phyloP scores from a whole-genome alignment of 2,888 invertebrate species.

The Tineola bisselliella region DNA sequence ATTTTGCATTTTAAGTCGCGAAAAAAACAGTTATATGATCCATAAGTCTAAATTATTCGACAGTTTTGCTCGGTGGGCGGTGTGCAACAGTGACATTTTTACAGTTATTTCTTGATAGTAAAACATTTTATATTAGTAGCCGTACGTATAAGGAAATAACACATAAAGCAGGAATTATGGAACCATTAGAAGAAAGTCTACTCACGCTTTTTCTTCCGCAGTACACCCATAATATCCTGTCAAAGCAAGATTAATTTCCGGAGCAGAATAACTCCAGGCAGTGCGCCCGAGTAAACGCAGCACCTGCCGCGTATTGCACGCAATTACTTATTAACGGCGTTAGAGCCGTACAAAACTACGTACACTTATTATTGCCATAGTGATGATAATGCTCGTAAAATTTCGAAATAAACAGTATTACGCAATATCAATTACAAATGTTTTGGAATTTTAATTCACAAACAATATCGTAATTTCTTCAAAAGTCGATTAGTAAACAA shows the following conservation, averaged over 20 bases:
- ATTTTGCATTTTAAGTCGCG: background rate
- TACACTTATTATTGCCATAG: background rate
- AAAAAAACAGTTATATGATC: background rate
- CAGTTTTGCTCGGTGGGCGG: background rate
- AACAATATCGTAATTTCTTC: background rate
- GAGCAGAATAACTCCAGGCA: background rate
- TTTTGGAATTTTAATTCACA: background rate
- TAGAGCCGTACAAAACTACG: background rate
- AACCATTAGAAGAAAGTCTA: constrained; percentile 20
- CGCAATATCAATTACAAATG: background rate
- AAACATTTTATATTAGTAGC: background rate
- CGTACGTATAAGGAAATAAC: background rate
- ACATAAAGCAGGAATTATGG: background rate
- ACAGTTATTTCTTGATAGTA: background rate
- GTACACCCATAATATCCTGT: constrained; percentile 42
- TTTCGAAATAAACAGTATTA: background rate
- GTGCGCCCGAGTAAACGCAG: background rate
- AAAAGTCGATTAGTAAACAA: background rate
- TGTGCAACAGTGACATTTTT: background rate
- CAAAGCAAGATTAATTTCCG: background rate
- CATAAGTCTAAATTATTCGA: background rate
- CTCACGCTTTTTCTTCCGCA: constrained; percentile 63
- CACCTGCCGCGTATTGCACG: constrained; percentile 2
- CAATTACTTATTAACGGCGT: background rate
- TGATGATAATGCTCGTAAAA: background rate